These are phyloP conservation scores for Camponotus fellah DNA, from an alignment of 2,888 invertebrate species.

Conservation along the genomic window DNA sequence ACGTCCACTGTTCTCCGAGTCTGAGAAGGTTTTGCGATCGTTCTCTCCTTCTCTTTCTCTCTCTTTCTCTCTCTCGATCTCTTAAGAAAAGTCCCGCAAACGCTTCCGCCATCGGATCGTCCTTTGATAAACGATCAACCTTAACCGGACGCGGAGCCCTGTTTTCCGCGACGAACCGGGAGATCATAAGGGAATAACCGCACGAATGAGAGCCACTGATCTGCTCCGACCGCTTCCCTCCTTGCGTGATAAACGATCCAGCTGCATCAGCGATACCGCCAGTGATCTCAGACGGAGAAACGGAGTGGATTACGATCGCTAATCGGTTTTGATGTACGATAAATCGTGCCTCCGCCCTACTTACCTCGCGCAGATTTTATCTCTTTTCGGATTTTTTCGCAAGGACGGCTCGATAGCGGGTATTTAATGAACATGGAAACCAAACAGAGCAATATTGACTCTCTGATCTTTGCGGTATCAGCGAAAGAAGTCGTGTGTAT, in stretches of 20 bases:
- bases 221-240: conserved; percentile 61
- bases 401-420: conserved; percentile 29
- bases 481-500: background rate
- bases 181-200: conserved; percentile 34
- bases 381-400: conserved; percentile 38
- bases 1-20: conserved; percentile 18
- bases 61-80: background rate
- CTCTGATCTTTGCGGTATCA: background rate
- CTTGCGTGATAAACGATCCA: conserved; percentile 73
- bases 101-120: conserved; percentile 64
- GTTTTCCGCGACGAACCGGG: conserved; percentile 31
- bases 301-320: conserved; percentile 74
- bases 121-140: conserved; percentile 72
- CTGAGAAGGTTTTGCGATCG: conserved; percentile 57
- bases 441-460: conserved; percentile 36
- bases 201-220: conserved; percentile 66
- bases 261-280: conserved; percentile 64
- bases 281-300: conserved; percentile 72
- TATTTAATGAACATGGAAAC: conserved; percentile 15
- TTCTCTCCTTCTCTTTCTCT: background rate
- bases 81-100: conserved; percentile 67
- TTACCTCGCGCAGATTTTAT: conserved; percentile 52
- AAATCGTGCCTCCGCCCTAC: conserved; percentile 64
- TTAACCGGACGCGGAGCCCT: conserved; percentile 47
- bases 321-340: conserved; percentile 73